Evolutionary conservation across 23 tunicate genomes (phyloP).

Genomic region (Botrylloides violaceus): DNA sequence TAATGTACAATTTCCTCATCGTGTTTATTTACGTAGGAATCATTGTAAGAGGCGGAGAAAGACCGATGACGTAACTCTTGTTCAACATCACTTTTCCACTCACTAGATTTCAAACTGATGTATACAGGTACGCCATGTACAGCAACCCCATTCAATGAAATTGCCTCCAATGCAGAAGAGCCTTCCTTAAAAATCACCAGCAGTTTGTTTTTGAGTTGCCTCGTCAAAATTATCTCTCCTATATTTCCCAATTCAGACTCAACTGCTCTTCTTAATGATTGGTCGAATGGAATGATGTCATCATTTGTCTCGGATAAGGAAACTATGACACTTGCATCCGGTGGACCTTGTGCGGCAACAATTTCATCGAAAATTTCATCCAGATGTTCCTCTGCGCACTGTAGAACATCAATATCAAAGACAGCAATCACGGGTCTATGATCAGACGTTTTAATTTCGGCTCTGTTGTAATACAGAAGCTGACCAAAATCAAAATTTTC

Average conservation of each 20-base stretch:
- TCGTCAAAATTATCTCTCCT: conserved; percentile 14
- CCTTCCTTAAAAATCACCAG: conserved; percentile 36
- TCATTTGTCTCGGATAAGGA: conserved; percentile 29
- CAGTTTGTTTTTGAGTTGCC: conserved; percentile 23
- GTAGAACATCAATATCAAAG: conserved; percentile 34
- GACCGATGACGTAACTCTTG: conserved; percentile 14
- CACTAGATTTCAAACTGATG: conserved; percentile 1
- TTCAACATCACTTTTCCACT: conserved; percentile 17
- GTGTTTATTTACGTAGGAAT: conserved; percentile 5
- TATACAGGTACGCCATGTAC: conserved; percentile 31
- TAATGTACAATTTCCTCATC: neutral
- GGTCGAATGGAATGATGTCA: conserved; percentile 6
- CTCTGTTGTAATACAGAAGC: conserved; percentile 37
- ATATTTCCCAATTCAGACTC: conserved; percentile 1
- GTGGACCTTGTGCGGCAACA: conserved; percentile 27
- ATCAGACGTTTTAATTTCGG: conserved; percentile 82
- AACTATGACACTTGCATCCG: conserved; percentile 34
- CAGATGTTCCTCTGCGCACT: conserved; percentile 30
- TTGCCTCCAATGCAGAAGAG: conserved; percentile 27
- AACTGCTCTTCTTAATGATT: neutral
- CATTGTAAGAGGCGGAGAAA: neutral
- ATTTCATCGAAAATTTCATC: conserved; percentile 13
- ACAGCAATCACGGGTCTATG: conserved; percentile 88
- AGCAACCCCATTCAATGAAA: conserved; percentile 13
- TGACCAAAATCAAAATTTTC: conserved; percentile 25